phyloP scores from a whole-genome alignment of 2,888 invertebrate species.

The Emmelina monodactyla region DNA sequence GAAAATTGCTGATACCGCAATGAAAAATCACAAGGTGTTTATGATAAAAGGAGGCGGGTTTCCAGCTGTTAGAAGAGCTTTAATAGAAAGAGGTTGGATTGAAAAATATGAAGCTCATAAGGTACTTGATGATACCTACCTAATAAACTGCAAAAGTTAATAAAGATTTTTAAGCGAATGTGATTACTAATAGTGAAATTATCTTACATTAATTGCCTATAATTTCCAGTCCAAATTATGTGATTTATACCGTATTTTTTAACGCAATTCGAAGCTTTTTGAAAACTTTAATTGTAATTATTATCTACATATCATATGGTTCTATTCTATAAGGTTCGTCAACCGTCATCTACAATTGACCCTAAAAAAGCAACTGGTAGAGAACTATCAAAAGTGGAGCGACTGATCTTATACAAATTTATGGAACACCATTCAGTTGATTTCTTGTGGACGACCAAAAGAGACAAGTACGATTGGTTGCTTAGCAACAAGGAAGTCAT shows the following conservation, averaged over 20 bases:
- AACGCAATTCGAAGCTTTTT: not conserved
- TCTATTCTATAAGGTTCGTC: constrained; percentile 34
- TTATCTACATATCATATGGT: no score
- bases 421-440: constrained; percentile 82
- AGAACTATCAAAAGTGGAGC: constrained; percentile 71
- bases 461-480: constrained; percentile 81
- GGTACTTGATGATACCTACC: no score
- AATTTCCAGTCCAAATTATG: no score
- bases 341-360: constrained; percentile 40
- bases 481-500: constrained; percentile 59
- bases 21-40: constrained; percentile 71
- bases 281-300: not conserved
- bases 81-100: constrained; percentile 76
- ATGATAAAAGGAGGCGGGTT: constrained; percentile 77
- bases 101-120: constrained; percentile 69
- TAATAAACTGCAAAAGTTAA: no score
- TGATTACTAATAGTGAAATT: no score
- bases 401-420: constrained; percentile 76
- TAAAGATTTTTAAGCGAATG: no score
- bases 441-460: constrained; percentile 89
- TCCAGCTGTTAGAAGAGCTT: constrained; percentile 73
- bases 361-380: constrained; percentile 46
- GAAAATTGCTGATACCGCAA: constrained; percentile 70
- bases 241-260: not conserved
- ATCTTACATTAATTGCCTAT: no score